Percentiles rank a stretch among this genome's conserved stretches.
Evolutionary conservation across 2,888 invertebrate species (phyloP).

Genomic region (Xanthia togata): DNA sequence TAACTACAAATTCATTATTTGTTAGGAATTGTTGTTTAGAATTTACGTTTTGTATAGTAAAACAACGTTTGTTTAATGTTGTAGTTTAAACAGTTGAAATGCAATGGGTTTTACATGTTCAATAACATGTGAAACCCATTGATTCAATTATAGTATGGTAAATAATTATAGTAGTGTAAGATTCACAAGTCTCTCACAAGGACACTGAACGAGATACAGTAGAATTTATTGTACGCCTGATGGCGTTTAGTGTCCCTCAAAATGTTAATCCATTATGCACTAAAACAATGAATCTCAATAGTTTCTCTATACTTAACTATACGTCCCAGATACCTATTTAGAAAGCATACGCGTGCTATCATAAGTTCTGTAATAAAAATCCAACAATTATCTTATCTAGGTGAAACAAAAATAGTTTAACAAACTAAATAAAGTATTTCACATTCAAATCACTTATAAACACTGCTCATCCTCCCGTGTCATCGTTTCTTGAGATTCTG

Average conservation of each 20-base stretch:
- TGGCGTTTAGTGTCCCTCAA: too few relatives aligned
- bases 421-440: neutral
- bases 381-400: too few relatives aligned
- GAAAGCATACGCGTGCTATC: neutral
- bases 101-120: constrained; percentile 6
- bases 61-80: constrained; percentile 32
- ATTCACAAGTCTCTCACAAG: neutral
- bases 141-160: constrained; percentile 13
- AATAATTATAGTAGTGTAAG: neutral
- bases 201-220: too few relatives aligned
- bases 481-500: neutral
- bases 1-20: constrained; percentile 26
- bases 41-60: constrained; percentile 2
- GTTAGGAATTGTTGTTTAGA: constrained; percentile 3
- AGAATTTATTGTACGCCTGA: too few relatives aligned
- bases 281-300: neutral
- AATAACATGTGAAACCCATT: too few relatives aligned
- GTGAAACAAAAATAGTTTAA: neutral
- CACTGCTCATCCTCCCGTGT: too few relatives aligned
- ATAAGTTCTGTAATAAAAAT: neutral
- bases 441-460: neutral
- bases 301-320: too few relatives aligned
- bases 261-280: neutral
- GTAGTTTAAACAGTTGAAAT: constrained; percentile 28
- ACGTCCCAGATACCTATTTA: too few relatives aligned